Evolutionary conservation across 2,888 invertebrate genomes (phyloP), one percentile per base, ranked within the genome.

Genomic region (Gnatocerus cornutus): DNA sequence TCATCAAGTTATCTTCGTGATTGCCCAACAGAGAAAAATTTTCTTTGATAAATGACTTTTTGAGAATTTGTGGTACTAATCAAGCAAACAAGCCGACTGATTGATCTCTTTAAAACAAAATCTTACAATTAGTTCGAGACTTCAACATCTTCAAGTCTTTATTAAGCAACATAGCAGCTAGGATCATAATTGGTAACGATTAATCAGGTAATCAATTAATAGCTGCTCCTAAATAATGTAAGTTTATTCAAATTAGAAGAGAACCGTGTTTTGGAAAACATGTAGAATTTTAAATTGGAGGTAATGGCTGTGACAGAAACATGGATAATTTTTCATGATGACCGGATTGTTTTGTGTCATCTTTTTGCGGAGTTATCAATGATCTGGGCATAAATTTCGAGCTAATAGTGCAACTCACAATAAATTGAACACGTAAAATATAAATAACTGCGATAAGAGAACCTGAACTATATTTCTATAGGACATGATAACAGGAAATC

Each of bases 191-290:
- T 59, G 46, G 46, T 4, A 14, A 16, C 59, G 45, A 59, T 59
- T 59, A 59, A 59, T 59, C 59, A 46, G 29, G 12, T 10, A 43
- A 45, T 59, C 59, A 59, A 59, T 59, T 59, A 59, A 59, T 43
- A 56, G 43, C 46, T 39, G 16, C 13, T 39, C 37, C 30, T 37
- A 55, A 33, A 55, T 10, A 55, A 55, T 55, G 37, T 55, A 14
- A 43, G 10, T 56, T 43, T 43, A 56, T 56, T 56, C 12, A 29
- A 43, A 56, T 50, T 29, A 50, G 50, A 16, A 50, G n/a, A 46
- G 12, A 46, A 16, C 16, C 46, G 2, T 13, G 21, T 46, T 16
- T 46, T 16, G 13, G 14, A 21, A 16, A 46, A 4, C 16, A 16
- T 14, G 46, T 46, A 16, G 16, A 46, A 16, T 46, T 46, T 46